These are phyloP conservation scores for Catalaphyllia jardinei DNA, from an alignment of 64 coral and sea anemone genomes.

Conservation along the genomic window DNA sequence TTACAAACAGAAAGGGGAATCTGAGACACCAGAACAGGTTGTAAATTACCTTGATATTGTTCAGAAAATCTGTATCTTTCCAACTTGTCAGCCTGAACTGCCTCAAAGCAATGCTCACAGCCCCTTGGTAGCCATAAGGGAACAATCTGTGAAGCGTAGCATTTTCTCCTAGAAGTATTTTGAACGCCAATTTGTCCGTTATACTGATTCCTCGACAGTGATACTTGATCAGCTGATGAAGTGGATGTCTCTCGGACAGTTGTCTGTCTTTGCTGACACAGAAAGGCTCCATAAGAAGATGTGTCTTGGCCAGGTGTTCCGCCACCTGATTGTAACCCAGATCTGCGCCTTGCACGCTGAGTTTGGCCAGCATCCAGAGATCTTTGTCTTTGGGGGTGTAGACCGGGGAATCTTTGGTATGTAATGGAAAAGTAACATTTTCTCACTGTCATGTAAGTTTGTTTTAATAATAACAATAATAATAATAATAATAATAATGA, in stretches of 20 bases:
- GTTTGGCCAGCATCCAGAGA: constrained; percentile 55
- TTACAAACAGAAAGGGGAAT: not conserved
- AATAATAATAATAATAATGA: too few species aligned
- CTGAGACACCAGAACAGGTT: not conserved
- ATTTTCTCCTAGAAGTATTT: not conserved
- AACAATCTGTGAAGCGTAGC: not conserved
- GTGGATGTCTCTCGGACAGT: constrained; percentile 42
- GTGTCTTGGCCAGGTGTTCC: constrained; percentile 36
- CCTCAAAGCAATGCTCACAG: not conserved
- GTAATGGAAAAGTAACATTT: too few species aligned
- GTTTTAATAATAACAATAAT: too few species aligned
- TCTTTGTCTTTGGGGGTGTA: constrained; percentile 48
- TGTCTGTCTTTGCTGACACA: constrained; percentile 55
- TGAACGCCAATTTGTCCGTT: constrained; percentile 15
- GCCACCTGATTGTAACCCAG: constrained; percentile 32
- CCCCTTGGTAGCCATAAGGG: constrained; percentile 25
- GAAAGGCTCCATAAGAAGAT: constrained; percentile 39
- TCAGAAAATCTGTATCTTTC: constrained; percentile 16
- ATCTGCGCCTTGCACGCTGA: constrained; percentile 48
- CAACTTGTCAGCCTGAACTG: not conserved
- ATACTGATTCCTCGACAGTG: constrained; percentile 48
- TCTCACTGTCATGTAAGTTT: not conserved
- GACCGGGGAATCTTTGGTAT: constrained; percentile 33
- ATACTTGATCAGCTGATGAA: constrained; percentile 48
- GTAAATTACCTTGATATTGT: constrained; percentile 21